Conservation (phyloP, 2,113 vertebrate genomes). For the Malaclemys terrapin region DNA sequence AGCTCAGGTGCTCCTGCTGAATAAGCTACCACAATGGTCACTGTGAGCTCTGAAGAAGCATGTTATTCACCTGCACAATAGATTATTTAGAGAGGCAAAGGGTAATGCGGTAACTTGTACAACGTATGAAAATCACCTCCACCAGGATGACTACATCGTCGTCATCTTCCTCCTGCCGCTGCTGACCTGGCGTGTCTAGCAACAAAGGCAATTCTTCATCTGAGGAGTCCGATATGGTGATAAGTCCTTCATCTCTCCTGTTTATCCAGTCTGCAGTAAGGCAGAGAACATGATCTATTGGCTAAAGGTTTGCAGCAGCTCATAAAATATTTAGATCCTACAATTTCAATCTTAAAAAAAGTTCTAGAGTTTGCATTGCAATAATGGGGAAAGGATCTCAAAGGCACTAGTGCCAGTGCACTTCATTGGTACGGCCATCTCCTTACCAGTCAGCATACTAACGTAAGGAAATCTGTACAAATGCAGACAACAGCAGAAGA, state of each 20-base stretch:
- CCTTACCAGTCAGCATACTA: background rate
- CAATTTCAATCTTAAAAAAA: background rate
- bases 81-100: background rate
- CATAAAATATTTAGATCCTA: background rate
- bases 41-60: background rate
- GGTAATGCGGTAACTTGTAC: background rate
- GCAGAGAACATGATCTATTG: background rate
- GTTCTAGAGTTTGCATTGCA: background rate
- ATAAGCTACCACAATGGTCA: background rate
- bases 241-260: constrained; percentile 80
- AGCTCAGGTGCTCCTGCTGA: background rate
- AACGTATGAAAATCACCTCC: constrained; percentile 79
- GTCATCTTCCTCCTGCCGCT: constrained; percentile 78
- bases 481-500: background rate
- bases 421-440: background rate
- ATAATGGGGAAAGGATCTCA: background rate
- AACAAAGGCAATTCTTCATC: constrained; percentile 89
- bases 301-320: background rate
- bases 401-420: background rate
- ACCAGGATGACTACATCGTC: constrained; percentile 88
- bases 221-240: constrained; percentile 92
- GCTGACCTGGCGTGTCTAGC: constrained; percentile 78
- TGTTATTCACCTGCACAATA: background rate
- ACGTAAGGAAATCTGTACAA: background rate
- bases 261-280: constrained; percentile 77